Evolutionary conservation across 2,113 vertebrate species (phyloP).

Genomic region (Holacanthus passer): DNA sequence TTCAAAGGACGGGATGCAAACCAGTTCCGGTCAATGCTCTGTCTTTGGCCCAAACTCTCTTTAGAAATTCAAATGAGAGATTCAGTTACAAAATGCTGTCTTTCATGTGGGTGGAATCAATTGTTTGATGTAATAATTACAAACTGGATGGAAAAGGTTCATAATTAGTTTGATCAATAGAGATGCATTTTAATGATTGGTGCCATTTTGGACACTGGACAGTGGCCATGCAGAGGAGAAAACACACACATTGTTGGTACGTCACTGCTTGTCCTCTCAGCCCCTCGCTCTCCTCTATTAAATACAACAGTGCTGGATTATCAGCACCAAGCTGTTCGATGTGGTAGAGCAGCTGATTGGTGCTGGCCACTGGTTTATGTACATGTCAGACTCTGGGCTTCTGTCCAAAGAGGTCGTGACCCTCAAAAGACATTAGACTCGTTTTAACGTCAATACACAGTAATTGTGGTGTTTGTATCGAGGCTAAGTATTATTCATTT

Average conservation of each 20-base stretch:
- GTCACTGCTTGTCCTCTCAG: neutral
- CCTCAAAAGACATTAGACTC: conserved; percentile 14
- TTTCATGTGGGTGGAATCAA: neutral
- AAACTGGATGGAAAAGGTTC: neutral
- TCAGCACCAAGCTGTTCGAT: neutral
- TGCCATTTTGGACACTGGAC: neutral
- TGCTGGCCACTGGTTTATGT: conserved; percentile 9
- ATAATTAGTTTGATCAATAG: neutral
- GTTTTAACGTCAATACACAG: conserved; percentile 25
- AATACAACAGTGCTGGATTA: conserved; percentile 7
- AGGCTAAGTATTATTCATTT: neutral
- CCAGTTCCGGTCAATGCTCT: neutral
- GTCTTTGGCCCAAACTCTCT: neutral
- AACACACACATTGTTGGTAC: neutral
- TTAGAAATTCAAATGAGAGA: neutral
- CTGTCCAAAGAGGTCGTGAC: conserved; percentile 33
- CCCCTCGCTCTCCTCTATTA: neutral
- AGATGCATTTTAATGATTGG: neutral
- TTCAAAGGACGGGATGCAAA: neutral
- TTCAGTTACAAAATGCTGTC: neutral
- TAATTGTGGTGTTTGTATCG: neutral
- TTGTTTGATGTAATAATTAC: neutral
- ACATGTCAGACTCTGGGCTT: neutral
- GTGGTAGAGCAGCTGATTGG: conserved; percentile 1
- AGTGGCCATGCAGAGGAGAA: neutral